These are phyloP conservation scores for Melanotaenia duboulayi DNA, from an alignment of 2,113 vertebrate genomes.

Conservation along the genomic window DNA sequence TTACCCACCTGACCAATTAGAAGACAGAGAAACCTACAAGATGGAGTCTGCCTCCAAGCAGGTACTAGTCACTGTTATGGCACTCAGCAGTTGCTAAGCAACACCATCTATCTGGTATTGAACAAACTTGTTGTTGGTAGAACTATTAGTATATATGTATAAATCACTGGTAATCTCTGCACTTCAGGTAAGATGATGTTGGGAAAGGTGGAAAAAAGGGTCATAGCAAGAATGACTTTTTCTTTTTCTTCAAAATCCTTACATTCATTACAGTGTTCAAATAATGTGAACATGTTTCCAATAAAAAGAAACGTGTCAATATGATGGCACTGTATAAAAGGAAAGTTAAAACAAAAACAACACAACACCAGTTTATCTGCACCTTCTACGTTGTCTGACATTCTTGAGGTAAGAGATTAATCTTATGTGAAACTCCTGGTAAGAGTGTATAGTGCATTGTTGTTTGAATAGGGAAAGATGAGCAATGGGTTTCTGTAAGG, in stretches of 20 bases:
- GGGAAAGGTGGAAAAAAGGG: not conserved
- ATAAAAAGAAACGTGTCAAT: constrained; percentile 33
- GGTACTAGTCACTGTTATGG: constrained; percentile 76
- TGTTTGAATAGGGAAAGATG: constrained; percentile 70
- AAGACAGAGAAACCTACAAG: constrained; percentile 75
- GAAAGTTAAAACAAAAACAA: constrained; percentile 30
- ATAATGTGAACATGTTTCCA: constrained; percentile 48
- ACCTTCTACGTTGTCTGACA: constrained; percentile 34
- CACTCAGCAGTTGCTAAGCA: constrained; percentile 84
- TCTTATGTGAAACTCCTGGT: constrained; percentile 57
- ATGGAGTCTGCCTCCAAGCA: constrained; percentile 79
- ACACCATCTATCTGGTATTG: constrained; percentile 81
- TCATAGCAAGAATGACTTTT: constrained; percentile 1
- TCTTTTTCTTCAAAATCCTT: constrained; percentile 30
- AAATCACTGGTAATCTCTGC: constrained; percentile 71
- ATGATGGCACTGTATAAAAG: constrained; percentile 23
- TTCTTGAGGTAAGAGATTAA: constrained; percentile 57
- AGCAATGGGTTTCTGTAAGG: constrained; percentile 70
- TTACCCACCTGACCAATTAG: constrained; percentile 83
- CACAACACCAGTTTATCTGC: constrained; percentile 60
- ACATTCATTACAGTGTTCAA: constrained; percentile 33
- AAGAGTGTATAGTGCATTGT: constrained; percentile 57
- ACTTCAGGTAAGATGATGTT: constrained; percentile 55
- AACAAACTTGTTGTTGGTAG: constrained; percentile 78
- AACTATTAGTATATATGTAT: constrained; percentile 68